phyloP scores from a whole-genome alignment of 2,888 invertebrate species.

The Camponotus fellah region DNA sequence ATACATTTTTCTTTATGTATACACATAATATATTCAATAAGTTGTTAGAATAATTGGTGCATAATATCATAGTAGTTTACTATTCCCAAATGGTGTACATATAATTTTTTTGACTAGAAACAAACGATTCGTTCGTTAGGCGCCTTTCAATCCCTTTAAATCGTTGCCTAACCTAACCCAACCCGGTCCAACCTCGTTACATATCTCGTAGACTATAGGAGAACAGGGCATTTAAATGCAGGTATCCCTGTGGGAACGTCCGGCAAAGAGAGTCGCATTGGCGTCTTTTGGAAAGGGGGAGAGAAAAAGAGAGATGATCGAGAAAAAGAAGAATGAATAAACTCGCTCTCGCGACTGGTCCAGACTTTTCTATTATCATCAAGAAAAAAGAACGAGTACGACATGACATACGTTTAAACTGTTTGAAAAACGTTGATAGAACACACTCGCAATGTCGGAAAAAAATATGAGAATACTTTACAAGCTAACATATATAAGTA shows the following conservation, averaged over 20 bases:
- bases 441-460: conserved; percentile 10
- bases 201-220: conserved; percentile 59
- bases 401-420: conserved; percentile 33
- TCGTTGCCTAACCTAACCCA: conserved; percentile 64
- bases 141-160: conserved; percentile 68
- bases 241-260: conserved; percentile 80
- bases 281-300: conserved; percentile 46
- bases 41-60: background rate
- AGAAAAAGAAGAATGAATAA: conserved; percentile 73
- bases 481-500: background rate
- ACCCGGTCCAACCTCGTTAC: conserved; percentile 50
- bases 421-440: conserved; percentile 42
- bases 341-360: conserved; percentile 72
- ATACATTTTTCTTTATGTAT: background rate
- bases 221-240: conserved; percentile 78
- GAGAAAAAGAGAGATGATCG: conserved; percentile 18
- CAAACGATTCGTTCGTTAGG: conserved; percentile 32
- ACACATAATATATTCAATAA: background rate
- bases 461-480: conserved; percentile 15
- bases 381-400: conserved; percentile 50
- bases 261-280: conserved; percentile 66
- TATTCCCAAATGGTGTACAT: background rate
- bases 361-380: conserved; percentile 59
- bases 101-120: conserved; percentile 10
- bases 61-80: background rate